Conservation (phyloP, 2,888 invertebrate genomes). For the Apantesis nais region DNA sequence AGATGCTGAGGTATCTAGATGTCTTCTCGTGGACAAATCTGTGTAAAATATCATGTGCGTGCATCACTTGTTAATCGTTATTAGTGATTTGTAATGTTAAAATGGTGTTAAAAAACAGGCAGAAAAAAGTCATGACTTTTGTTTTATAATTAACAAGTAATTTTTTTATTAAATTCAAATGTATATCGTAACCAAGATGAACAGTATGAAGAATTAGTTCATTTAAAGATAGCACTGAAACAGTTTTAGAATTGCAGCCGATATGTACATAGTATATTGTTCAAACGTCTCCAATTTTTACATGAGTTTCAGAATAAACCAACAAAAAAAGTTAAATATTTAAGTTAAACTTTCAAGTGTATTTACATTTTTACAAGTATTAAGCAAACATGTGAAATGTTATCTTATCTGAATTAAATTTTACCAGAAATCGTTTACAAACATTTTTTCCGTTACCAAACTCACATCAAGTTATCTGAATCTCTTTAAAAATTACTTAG, state of each 20-base stretch:
- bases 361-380: constrained; percentile 49
- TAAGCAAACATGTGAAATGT: constrained; percentile 47
- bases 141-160: neutral
- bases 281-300: neutral
- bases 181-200: neutral
- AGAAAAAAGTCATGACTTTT: neutral
- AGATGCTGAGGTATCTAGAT: neutral
- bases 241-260: neutral
- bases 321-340: constrained; percentile 3
- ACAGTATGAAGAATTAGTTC: neutral
- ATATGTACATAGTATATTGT: neutral
- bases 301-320: constrained; percentile 20
- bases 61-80: neutral
- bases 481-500: constrained; percentile 23
- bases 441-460: constrained; percentile 28
- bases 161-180: neutral
- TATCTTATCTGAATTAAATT: constrained; percentile 41
- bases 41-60: neutral
- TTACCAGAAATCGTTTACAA: constrained; percentile 40
- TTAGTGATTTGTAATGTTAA: too few relatives aligned
- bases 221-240: neutral
- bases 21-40: neutral
- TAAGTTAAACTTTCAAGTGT: constrained; percentile 34
- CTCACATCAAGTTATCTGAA: constrained; percentile 29
- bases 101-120: neutral